Conservation (phyloP, 2,888 invertebrate species). For the Leptinotarsa haldemani region DNA sequence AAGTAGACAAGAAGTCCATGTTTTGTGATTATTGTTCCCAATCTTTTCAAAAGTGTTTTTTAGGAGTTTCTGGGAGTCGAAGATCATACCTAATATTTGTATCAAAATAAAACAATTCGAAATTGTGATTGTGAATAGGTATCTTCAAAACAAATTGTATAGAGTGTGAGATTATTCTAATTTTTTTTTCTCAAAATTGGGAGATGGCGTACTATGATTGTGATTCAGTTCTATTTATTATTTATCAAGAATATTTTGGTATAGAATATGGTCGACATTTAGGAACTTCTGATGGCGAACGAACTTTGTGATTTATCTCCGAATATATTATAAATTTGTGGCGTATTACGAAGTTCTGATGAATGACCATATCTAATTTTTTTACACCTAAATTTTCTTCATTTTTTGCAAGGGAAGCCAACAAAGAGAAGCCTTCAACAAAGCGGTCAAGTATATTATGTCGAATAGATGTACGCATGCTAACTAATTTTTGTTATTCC, state of each 20-base stretch:
- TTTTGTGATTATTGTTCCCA: neutral
- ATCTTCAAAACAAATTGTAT: slow-evolving; percentile 5
- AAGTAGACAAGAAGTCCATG: neutral
- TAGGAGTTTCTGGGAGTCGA: neutral
- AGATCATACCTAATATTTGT: neutral
- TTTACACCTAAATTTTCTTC: no score
- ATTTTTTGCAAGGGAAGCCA: no score
- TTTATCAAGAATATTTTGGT: slow-evolving; percentile 1
- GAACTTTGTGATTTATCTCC: neutral
- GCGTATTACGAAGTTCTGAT: neutral
- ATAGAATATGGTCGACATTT: neutral
- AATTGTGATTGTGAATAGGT: neutral
- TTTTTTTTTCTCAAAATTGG: slow-evolving; percentile 1
- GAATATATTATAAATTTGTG: neutral
- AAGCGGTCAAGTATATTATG: slow-evolving; percentile 3
- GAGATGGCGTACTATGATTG: neutral
- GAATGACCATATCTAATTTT: no score
- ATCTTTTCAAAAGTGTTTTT: neutral
- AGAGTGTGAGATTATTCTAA: neutral
- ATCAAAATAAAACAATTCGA: neutral
- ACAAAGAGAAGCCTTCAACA: neutral
- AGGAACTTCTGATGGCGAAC: neutral
- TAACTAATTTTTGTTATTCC: slow-evolving; percentile 1
- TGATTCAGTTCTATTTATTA: slow-evolving; percentile 3
- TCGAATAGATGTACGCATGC: neutral